Conservation (phyloP, 1,140 invertebrate species). For the Bombus polaris region DNA sequence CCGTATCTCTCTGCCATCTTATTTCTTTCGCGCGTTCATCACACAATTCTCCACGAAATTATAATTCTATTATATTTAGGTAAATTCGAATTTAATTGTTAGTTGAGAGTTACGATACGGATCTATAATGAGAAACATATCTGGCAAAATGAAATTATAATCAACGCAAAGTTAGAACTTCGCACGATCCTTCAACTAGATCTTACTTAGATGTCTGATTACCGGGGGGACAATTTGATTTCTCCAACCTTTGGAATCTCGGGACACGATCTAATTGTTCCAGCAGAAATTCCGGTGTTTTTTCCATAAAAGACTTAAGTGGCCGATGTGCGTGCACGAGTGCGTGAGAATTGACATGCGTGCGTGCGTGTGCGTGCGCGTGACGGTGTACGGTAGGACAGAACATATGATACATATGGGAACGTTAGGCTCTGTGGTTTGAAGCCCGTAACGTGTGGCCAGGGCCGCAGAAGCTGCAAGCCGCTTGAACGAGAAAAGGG, state of each 20-base stretch:
- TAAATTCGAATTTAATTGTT: constrained; percentile 9
- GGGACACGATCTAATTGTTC: background rate
- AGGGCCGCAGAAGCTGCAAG: constrained; percentile 34
- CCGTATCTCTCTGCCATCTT: constrained; percentile 11
- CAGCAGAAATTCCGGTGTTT: constrained; percentile 13
- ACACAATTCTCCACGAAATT: background rate
- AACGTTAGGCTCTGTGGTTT: constrained; percentile 82
- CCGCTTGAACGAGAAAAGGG: constrained; percentile 26
- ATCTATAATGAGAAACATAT: background rate
- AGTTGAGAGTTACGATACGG: background rate
- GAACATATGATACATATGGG: constrained; percentile 83
- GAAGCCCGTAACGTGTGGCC: constrained; percentile 79
- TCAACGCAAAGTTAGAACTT: background rate
- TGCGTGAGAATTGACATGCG: constrained; percentile 68
- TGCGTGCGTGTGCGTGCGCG: constrained; percentile 62
- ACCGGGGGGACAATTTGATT: background rate
- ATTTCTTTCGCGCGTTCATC: background rate
- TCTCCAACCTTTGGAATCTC: background rate
- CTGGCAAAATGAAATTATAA: too few species aligned
- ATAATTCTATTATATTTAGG: background rate
- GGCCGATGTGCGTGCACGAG: constrained; percentile 54
- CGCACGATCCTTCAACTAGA: background rate
- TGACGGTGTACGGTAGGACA: constrained; percentile 76
- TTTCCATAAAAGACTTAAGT: constrained; percentile 45
- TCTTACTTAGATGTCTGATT: background rate